Evolutionary conservation across 1,140 invertebrate genomes (phyloP).

Genomic region (Acyrthosiphon pisum): DNA sequence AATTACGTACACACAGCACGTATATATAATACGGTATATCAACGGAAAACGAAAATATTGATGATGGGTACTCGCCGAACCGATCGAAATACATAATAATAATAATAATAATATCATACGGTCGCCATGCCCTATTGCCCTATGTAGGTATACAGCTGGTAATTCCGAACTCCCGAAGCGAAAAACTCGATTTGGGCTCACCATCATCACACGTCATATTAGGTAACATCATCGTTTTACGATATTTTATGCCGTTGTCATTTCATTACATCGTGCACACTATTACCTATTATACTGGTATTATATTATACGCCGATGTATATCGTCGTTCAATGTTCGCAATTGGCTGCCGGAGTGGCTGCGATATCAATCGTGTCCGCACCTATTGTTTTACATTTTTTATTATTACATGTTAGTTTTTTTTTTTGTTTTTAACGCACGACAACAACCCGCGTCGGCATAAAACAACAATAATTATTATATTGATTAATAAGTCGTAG

Average conservation of each 20-base stretch:
- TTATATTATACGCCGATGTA: not conserved
- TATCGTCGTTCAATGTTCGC: not conserved
- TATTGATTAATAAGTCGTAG: constrained; percentile 19
- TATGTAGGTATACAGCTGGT: no score
- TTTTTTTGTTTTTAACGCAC: not conserved
- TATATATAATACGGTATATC: no score
- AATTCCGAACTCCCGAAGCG: not conserved
- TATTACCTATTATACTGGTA: not conserved
- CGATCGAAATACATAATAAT: not conserved
- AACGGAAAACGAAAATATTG: not conserved
- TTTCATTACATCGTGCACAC: not conserved
- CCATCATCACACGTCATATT: not conserved
- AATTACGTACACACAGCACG: not conserved
- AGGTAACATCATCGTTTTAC: not conserved
- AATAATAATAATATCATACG: no score
- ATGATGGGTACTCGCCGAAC: not conserved
- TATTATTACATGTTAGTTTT: not conserved
- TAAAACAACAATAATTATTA: not conserved
- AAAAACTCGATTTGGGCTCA: not conserved
- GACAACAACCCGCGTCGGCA: not conserved
- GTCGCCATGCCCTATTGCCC: no score
- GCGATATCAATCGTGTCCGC: not conserved
- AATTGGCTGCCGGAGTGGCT: not conserved
- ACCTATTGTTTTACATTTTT: not conserved
- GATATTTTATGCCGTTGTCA: not conserved